Evolutionary conservation across 2,888 invertebrate genomes (phyloP).

Genomic region (Hanleya hanleyi): DNA sequence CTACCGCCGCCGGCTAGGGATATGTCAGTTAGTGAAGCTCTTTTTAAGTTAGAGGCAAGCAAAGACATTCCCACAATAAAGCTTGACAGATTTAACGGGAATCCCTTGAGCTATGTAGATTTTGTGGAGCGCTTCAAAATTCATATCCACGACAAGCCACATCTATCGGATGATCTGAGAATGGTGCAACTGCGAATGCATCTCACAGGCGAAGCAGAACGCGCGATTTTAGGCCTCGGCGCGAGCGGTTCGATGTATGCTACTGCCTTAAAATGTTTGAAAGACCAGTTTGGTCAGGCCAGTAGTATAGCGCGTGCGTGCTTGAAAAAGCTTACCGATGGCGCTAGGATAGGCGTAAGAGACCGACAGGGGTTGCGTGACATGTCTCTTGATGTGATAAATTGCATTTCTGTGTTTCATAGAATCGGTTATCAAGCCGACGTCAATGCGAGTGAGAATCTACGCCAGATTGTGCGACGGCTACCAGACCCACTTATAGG

Average conservation of each 20-base stretch:
- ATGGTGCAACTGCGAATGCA: constrained; percentile 19
- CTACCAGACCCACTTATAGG: not conserved
- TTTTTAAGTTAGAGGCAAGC: constrained; percentile 9
- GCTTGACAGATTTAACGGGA: constrained; percentile 1
- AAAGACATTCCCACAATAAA: constrained; percentile 2
- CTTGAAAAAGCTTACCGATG: constrained; percentile 13
- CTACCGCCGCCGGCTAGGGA: not conserved
- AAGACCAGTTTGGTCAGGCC: constrained; percentile 17
- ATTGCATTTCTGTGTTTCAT: constrained; percentile 12
- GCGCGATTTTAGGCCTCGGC: constrained; percentile 14
- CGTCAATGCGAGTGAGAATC: constrained; percentile 4
- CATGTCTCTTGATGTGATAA: constrained; percentile 6
- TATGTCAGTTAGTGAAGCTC: constrained; percentile 2
- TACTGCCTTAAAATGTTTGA: constrained; percentile 12
- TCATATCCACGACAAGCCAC: constrained; percentile 20
- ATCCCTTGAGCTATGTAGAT: constrained; percentile 14
- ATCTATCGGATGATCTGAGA: constrained; percentile 16
- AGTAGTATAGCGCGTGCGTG: constrained; percentile 15
- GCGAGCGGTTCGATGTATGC: constrained; percentile 13
- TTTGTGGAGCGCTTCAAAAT: constrained; percentile 24
- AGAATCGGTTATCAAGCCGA: not conserved
- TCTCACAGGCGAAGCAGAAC: constrained; percentile 15
- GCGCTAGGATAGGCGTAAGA: not conserved
- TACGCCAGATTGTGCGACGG: not conserved
- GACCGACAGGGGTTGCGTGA: constrained; percentile 10